phyloP scores from a whole-genome alignment of 2,797 vertebrate species.

The Silurus aristotelis region DNA sequence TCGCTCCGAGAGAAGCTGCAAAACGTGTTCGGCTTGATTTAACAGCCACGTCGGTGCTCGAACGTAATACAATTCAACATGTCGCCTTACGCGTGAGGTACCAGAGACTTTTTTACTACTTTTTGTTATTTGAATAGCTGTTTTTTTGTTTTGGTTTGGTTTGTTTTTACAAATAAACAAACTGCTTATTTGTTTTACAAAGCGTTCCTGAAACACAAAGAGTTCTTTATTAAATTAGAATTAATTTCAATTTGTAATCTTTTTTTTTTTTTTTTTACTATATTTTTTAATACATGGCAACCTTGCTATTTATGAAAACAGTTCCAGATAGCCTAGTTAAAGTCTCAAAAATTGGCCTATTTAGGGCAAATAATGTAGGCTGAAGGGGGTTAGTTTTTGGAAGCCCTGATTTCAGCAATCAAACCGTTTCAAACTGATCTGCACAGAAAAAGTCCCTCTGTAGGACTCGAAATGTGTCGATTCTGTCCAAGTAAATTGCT shows the following conservation, averaged over 20 bases:
- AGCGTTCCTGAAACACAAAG: too few relatives aligned
- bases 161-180: background rate
- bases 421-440: conserved; percentile 5
- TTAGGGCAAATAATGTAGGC: background rate
- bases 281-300: too few relatives aligned
- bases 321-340: conserved; percentile 13
- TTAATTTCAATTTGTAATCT: too few relatives aligned
- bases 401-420: background rate
- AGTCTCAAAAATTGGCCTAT: background rate
- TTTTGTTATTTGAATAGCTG: background rate
- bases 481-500: background rate
- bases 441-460: too few relatives aligned
- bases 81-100: background rate
- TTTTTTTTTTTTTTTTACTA: too few relatives aligned
- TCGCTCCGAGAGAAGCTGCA: background rate
- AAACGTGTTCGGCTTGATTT: background rate
- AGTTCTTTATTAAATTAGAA: too few relatives aligned
- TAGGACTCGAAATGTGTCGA: background rate
- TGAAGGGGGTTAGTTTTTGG: background rate
- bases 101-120: too few relatives aligned
- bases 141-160: too few relatives aligned
- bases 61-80: background rate
- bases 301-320: background rate
- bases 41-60: background rate
- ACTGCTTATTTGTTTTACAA: too few relatives aligned